Base-by-base conservation (phyloP, 2,113 vertebrate species). In the Todiramphus saurophagus region DNA sequence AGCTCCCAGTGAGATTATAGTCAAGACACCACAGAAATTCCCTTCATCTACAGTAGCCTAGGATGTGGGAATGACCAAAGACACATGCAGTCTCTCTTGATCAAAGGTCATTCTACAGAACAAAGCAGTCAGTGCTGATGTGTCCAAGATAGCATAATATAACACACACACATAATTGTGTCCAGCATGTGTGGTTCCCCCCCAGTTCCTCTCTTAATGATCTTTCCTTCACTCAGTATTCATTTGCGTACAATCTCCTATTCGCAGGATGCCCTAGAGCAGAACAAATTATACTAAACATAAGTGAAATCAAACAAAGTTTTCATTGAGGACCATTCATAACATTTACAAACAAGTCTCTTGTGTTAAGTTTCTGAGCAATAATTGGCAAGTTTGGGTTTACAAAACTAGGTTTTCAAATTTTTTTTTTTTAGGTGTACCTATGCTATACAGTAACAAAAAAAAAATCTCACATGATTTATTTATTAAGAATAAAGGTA, bases 1-100 rank as follows among this genome's bases (percentile, higher is more conserved):
- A 95, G 95, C 97, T 97, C 97, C 97, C 96, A 96, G 96, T 94
- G 97, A 97, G 98, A 97, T 97, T 96, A 97, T 76, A 96, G 92
- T 95, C 97, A 97, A 97, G 96, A 97, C 96, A 97, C 96, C 94
- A 96, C 94, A 97, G 96, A 96, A 97, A 97, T 95, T 96, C 96
- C 95, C 96, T 97, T 97, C 96, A 95, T 97, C 95, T 97, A 98
- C 96, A 97, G 97, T 97, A 97, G 97, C 96, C 96, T 97, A 97
- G 97, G 97, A 97, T 97, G 97, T 97, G 96, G 96, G 97, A 97
- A 97, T 97, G 97, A 96, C 97, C 97, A 98, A 97, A 98, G 97
- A 98, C 96, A 96, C 97, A 97, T 73, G 97, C 97, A 97, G 97
- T 93, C 96, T 97, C 96, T 95, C 95, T 97, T 95, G 96, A 98